Evolutionary conservation across 2,888 invertebrate genomes (phyloP), one percentile per base, ranked within the genome.

Genomic region (Cephus runcator): DNA sequence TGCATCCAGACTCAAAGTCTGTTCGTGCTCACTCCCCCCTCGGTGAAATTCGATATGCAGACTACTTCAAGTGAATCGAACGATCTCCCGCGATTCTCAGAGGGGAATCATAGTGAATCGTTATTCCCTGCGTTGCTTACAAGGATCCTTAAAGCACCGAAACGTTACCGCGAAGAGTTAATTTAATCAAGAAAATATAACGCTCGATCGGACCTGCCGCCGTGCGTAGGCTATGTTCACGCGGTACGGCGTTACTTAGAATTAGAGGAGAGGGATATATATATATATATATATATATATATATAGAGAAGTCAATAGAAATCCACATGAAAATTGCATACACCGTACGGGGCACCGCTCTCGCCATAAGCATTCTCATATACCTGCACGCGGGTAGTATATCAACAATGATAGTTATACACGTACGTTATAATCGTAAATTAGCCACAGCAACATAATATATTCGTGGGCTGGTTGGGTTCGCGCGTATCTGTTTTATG

Each of bases 341-440:
- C 56, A 56, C 23, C 9, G 9, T 56, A 56, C 23, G 2, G 2
- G 23, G 23, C 23, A 56, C 56, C 56, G 15, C 23, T 56, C 56
- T 56, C 23, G 4, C 56, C 56, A 56, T 23, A 23, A 56, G 56
- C 56, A 23, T 56, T 56, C 56, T 56, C 56, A 1, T 56, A 15
- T 15, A 56, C 80, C 79, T 78, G 81, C 81, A 81, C 83, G 83
- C 86, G 86, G 56, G 91, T 90, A 91, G 90, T 91, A 91, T 91
- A 91, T 91, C 91, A 91, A 90, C 91, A 91, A 91, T 90, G 91
- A 91, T 91, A 91, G 91, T 91, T 91, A 91, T 91, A 91, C 90
- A 90, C 90, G 90, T 90, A 90, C 90, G 91, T 91, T 91, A 91
- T 91, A 91, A 91, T 91, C 91, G 91, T 91, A 91, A 91, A 91